phyloP scores from a whole-genome alignment of 2,888 invertebrate genomes.

The Chaitophorus viminalis region DNA sequence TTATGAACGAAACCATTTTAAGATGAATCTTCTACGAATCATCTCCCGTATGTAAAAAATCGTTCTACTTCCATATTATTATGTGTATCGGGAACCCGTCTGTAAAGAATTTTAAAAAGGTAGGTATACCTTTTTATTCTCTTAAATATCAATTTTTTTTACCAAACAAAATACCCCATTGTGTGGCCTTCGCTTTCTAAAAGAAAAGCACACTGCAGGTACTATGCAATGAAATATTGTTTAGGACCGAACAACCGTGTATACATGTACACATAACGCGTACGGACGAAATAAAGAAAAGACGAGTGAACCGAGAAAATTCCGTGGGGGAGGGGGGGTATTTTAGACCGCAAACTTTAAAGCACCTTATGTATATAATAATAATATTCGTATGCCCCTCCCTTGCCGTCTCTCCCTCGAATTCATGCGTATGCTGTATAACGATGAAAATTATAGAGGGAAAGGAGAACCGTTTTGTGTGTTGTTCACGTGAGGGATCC shows the following conservation, averaged over 20 bases:
- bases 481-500: conserved; percentile 8
- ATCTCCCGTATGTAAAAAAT: neutral
- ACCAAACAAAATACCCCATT: conserved; percentile 9
- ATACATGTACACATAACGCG: too few species aligned
- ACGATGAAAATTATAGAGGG: neutral
- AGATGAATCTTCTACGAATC: neutral
- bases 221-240: conserved; percentile 1
- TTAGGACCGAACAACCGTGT: neutral
- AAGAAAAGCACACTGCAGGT: neutral
- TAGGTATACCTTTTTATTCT: neutral
- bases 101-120: neutral
- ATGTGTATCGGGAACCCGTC: neutral
- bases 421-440: neutral
- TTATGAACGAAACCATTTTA: neutral
- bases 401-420: neutral
- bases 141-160: neutral
- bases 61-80: neutral
- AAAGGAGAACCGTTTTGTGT: conserved; percentile 25
- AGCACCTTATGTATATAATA: conserved; percentile 28
- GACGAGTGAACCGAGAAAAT: neutral
- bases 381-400: neutral
- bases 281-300: conserved; percentile 20
- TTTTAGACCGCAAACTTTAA: conserved; percentile 28
- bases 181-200: neutral
- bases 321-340: neutral